Evolutionary conservation across 64 coral and sea anemone species (phyloP).

Genomic region (Montipora foliosa): DNA sequence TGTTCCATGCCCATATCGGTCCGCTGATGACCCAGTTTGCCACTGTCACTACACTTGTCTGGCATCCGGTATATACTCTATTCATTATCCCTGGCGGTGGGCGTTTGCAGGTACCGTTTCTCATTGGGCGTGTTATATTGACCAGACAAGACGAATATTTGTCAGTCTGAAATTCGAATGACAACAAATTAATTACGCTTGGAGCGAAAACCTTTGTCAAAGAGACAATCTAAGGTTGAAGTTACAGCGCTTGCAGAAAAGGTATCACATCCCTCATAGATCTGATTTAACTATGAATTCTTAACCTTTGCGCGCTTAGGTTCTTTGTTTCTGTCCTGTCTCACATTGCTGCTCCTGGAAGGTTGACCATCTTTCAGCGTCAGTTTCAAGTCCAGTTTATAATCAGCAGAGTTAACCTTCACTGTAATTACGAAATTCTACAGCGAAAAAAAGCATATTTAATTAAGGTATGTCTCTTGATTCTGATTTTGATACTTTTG

Average conservation of each 20-base stretch:
- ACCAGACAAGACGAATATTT: neutral
- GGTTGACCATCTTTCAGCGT: neutral
- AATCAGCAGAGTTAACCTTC: neutral
- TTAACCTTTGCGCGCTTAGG: neutral
- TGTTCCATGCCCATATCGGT: neutral
- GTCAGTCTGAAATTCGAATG: neutral
- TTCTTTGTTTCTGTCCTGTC: neutral
- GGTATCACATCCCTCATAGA: too few relatives aligned
- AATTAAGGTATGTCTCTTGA: neutral
- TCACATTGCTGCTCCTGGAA: neutral
- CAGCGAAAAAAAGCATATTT: neutral
- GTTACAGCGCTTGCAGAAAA: too few relatives aligned
- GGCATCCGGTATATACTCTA: neutral
- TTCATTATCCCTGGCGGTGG: neutral
- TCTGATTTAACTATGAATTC: neutral
- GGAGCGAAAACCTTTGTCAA: neutral
- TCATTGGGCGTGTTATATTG: neutral
- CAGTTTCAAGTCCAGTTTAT: neutral
- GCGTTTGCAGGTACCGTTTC: neutral
- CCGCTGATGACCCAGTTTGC: neutral
- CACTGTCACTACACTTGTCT: neutral
- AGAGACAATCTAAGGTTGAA: too few relatives aligned
- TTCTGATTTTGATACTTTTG: neutral
- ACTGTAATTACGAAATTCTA: neutral
- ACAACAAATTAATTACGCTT: neutral